Evolutionary conservation across 2,888 invertebrate genomes (phyloP).

Genomic region (Temnothorax unifasciatus): DNA sequence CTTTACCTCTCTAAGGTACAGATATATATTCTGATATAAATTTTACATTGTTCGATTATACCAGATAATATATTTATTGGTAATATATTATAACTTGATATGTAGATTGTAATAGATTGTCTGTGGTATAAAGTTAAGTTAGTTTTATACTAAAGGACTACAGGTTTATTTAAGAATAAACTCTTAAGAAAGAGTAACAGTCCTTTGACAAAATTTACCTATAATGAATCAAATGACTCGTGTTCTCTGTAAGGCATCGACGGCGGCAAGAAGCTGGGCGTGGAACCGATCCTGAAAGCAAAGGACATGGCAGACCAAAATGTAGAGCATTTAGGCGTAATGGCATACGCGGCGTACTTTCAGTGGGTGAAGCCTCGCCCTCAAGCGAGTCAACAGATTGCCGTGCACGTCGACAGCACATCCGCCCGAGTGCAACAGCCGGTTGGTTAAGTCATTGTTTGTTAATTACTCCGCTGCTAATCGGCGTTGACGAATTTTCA

Average conservation of each 20-base stretch:
- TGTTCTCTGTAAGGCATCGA: conserved; percentile 87
- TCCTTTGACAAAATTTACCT: neutral
- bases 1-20: too few species aligned
- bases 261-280: conserved; percentile 90
- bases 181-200: neutral
- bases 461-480: conserved; percentile 53
- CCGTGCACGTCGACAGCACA: conserved; percentile 93
- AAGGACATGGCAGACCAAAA: conserved; percentile 98
- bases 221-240: conserved; percentile 18
- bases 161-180: too few species aligned
- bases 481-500: conserved; percentile 39
- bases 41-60: conserved; percentile 4
- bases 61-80: neutral
- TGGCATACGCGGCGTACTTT: conserved; percentile 98
- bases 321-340: conserved; percentile 98
- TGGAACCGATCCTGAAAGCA: conserved; percentile 96
- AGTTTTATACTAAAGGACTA: neutral
- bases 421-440: conserved; percentile 95
- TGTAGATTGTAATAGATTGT: neutral
- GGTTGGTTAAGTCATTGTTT: conserved; percentile 87
- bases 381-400: conserved; percentile 93
- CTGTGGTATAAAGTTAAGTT: neutral
- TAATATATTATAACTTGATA: neutral
- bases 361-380: conserved; percentile 95
- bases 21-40: neutral